Base-by-base conservation (phyloP, 2,888 invertebrate species). In the Rhamnusium bicolor region DNA sequence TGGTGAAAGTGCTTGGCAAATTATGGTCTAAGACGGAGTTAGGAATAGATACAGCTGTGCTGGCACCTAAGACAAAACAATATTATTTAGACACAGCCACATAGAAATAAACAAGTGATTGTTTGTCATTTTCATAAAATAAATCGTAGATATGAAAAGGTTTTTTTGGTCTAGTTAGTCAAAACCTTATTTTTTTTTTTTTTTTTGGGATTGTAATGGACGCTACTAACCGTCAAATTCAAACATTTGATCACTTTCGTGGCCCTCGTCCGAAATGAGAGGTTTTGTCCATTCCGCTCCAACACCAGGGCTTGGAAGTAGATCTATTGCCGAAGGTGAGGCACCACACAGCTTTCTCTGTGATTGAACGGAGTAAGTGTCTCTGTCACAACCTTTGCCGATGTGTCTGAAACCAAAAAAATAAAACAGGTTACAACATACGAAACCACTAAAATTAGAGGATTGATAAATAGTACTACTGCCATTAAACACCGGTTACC, bases 321-420 rank as follows among this genome's bases (percentile, higher is more conserved):
- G 90, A 86, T 97, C 96, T 56, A 97, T 91, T 80, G 95, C 95
- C 76, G 94, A 94, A 19, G 93, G 91, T 80, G 95, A 95, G 79
- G 97, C 93, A 65, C 96, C 96, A 87, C 97, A 97, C 5, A 96
- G 90, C 87, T 95, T 94, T 74, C 95, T 89, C 87, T 96, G 96
- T 18, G 95, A 94, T 82, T 94, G 93, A 62, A 96, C 93, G 47
- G 95, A 94, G 88, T 97, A 96, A 0, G 97, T 96, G 86, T 98
- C 98, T 3, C 98, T 90, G 87, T 98, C 98, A 90, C 99, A 99
- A 84, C 98, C 98, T 86, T 97, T 96, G 78, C 97, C 98, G 76
- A 98, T 97, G 87, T 98, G 96, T 69, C 94, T 93, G 12, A 18
- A 81, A 82, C 54, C 69, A 68, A 67, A 73, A 40, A 8, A n/a